Percentiles rank a stretch among this genome's conserved stretches.
Evolutionary conservation across 2,888 invertebrate species (phyloP).

Genomic region (Iphiclides podalirius): DNA sequence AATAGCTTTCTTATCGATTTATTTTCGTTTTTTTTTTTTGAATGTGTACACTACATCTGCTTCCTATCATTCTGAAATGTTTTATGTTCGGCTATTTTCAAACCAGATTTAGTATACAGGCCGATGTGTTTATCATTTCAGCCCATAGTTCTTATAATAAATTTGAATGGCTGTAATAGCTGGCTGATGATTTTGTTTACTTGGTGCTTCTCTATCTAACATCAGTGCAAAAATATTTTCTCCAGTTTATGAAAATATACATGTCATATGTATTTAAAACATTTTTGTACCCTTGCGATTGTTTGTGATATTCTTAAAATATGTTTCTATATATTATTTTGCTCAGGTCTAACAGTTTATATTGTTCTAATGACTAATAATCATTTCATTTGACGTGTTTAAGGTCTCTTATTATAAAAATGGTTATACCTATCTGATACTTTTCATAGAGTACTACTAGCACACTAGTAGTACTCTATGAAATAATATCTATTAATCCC

Average conservation of each 20-base stretch:
- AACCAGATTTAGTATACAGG: too few species aligned
- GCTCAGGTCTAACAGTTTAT: too few species aligned
- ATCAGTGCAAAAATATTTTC: conserved; percentile 67
- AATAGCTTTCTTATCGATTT: too few species aligned
- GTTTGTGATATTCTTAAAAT: conserved; percentile 42
- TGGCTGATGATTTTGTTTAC: too few species aligned
- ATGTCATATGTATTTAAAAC: conserved; percentile 52
- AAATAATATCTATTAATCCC: too few species aligned
- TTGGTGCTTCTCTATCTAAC: conserved; percentile 55
- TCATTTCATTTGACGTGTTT: conserved; percentile 4
- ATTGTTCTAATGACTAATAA: not conserved
- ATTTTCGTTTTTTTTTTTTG: too few species aligned
- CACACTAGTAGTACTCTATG: not conserved
- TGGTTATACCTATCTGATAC: not conserved
- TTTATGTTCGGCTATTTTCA: too few species aligned
- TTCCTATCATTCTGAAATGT: too few species aligned
- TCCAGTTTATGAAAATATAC: conserved; percentile 40
- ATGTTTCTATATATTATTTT: not conserved
- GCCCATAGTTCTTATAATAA: too few species aligned
- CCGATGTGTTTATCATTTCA: too few species aligned
- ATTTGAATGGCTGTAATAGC: too few species aligned
- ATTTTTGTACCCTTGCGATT: conserved; percentile 61
- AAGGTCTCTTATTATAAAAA: conserved; percentile 15
- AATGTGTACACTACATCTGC: too few species aligned
- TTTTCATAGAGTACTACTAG: not conserved